These are phyloP conservation scores for Digitonthophagus gazella DNA, from an alignment of 2,888 invertebrate species.

Conservation along the genomic window DNA sequence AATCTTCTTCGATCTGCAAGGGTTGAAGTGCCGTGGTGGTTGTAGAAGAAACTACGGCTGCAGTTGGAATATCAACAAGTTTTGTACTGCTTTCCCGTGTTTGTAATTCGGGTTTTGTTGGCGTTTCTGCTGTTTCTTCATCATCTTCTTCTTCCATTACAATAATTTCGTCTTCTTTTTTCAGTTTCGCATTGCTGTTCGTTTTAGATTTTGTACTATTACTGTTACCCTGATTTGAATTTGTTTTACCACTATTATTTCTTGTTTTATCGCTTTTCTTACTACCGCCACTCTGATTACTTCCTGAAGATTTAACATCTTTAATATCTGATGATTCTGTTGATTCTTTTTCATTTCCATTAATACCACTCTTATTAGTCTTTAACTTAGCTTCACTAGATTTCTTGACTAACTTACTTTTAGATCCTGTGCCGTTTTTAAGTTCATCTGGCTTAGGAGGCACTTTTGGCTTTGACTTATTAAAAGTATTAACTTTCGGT, in stretches of 20 bases:
- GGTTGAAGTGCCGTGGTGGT: slow-evolving; percentile 49
- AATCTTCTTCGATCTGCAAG: slow-evolving; percentile 47
- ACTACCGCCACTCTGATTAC: slow-evolving; percentile 23
- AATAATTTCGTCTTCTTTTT: slow-evolving; percentile 1
- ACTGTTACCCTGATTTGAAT: slow-evolving; percentile 19
- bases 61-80: slow-evolving; percentile 36
- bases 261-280: slow-evolving; percentile 14
- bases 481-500: slow-evolving; percentile 49
- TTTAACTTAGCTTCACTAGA: slow-evolving; percentile 36
- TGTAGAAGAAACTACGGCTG: slow-evolving; percentile 48
- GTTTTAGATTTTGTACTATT: slow-evolving; percentile 23
- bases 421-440: slow-evolving; percentile 32
- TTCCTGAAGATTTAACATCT: slow-evolving; percentile 10
- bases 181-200: slow-evolving; percentile 17
- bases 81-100: slow-evolving; percentile 22
- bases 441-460: slow-evolving; percentile 46
- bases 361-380: slow-evolving; percentile 19
- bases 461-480: slow-evolving; percentile 45
- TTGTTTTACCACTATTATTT: slow-evolving; percentile 18
- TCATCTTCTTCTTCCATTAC: neutral
- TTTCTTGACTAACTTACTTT: slow-evolving; percentile 32
- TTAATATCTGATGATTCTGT: too few relatives aligned
- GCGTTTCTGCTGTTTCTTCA: neutral
- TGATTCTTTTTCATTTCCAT: slow-evolving; percentile 18
- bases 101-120: slow-evolving; percentile 15